Percentiles rank a stretch among this genome's conserved stretches.
Conservation (phyloP, 2,113 vertebrate genomes). For the Cygnus atratus region DNA sequence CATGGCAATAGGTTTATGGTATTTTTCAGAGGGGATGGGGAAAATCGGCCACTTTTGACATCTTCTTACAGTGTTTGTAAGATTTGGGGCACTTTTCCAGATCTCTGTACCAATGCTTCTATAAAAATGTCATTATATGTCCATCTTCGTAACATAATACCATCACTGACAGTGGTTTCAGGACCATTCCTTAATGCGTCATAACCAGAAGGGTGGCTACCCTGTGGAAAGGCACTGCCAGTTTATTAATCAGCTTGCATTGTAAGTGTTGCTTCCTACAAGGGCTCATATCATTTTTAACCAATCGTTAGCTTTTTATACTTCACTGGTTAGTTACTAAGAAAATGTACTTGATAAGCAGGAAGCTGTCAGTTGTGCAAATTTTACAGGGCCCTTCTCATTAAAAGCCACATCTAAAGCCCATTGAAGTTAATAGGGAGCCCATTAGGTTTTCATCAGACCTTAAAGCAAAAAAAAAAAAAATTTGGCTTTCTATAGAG, state of each 20-base stretch:
- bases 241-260: background rate
- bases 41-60: background rate
- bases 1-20: fast-evolving
- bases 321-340: background rate
- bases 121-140: background rate
- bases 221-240: background rate
- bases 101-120: background rate
- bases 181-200: background rate
- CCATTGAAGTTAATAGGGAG: background rate
- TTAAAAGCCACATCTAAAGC: background rate
- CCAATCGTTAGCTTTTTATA: background rate
- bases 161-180: background rate
- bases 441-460: background rate
- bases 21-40: fast-evolving
- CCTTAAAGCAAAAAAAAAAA: background rate
- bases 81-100: background rate
- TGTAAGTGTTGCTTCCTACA: background rate
- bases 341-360: background rate
- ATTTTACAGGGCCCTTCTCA: background rate
- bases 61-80: background rate
- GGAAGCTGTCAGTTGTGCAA: background rate
- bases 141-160: background rate
- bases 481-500: background rate
- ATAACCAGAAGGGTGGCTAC: background rate
- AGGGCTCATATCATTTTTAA: background rate